Base-by-base conservation (phyloP, 2,113 vertebrate genomes). In the Poeciliopsis turrubarensis region DNA sequence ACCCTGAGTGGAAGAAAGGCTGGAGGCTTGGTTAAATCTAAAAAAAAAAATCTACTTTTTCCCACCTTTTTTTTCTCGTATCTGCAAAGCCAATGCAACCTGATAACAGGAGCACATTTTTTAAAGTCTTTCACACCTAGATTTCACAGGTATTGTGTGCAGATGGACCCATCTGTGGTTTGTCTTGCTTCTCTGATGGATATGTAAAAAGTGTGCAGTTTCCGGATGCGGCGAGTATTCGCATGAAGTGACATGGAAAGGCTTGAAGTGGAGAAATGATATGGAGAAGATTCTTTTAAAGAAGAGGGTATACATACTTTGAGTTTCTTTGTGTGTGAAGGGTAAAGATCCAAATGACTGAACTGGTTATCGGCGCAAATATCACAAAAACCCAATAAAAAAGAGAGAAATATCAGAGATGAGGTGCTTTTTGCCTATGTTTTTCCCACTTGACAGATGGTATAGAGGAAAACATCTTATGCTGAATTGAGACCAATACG, bases 111-210 rank as follows among this genome's bases (percentile, higher is more conserved):
- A 10, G 34, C 10, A 13, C 7, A 2, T 60, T 72, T 30, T 73
- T 87, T 70, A 29, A 74, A 12, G 84, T 78, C 39, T 78, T 78
- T 79, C 47, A 54, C 22, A 29, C 27, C 62, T 82, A 75, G 32
- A 37, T 2, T 72, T 29, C 10, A 19, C n/a, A 67, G 83, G 78
- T 65, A 69, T 51, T 82, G 60, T 70, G 77, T 87, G 86, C 89
- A 83, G 86, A 77, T 77, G 78, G 79, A 80, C 68, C 71, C 80
- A 83, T 82, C 85, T 83, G 86, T 77, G 80, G 54, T 82, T 78
- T 87, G 65, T 77, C 84, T 87, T 37, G 34, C 10, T 37, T 37
- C 2, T 2, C 34, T 37, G 34, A 22, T 32, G 30, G 39, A 15
- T 15, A 15, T 41, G 12, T 41, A 41, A 41, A 15, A 41, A 41